phyloP scores from a whole-genome alignment of 2,113 vertebrate genomes.

The Puntigrus tetrazona region DNA sequence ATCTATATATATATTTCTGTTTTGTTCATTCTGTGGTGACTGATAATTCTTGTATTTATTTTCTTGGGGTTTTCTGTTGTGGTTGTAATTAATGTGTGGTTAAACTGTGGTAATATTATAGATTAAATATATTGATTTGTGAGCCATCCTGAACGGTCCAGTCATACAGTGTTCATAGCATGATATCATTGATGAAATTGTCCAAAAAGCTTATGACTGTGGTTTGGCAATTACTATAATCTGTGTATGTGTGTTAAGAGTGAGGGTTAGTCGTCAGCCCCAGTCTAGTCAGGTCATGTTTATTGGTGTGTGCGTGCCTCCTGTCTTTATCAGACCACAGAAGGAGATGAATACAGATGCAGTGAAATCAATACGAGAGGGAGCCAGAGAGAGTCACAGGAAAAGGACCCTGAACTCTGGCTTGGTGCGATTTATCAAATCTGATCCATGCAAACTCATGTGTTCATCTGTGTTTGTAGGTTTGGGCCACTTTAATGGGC shows the following conservation, averaged over 20 bases:
- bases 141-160: not conserved
- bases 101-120: not conserved
- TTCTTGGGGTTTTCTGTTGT: not conserved
- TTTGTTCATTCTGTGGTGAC: not conserved
- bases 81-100: not conserved
- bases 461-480: too few species aligned
- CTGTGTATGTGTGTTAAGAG: not conserved
- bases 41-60: not conserved
- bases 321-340: constrained; percentile 46
- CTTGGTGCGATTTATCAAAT: not conserved
- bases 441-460: too few species aligned
- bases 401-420: not conserved
- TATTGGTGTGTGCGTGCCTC: constrained; percentile 58
- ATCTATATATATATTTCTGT: not conserved
- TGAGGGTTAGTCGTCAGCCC: constrained; percentile 60
- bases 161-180: not conserved
- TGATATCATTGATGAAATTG: not conserved
- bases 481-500: too few species aligned
- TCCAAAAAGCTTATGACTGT: not conserved
- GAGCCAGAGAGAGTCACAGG: not conserved
- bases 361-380: constrained; percentile 20
- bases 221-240: not conserved
- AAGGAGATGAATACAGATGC: constrained; percentile 49
- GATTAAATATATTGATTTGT: not conserved
- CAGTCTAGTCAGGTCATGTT: constrained; percentile 61